These are phyloP conservation scores for Holocentrus rufus DNA, from an alignment of 2,797 vertebrate species.

Conservation along the genomic window DNA sequence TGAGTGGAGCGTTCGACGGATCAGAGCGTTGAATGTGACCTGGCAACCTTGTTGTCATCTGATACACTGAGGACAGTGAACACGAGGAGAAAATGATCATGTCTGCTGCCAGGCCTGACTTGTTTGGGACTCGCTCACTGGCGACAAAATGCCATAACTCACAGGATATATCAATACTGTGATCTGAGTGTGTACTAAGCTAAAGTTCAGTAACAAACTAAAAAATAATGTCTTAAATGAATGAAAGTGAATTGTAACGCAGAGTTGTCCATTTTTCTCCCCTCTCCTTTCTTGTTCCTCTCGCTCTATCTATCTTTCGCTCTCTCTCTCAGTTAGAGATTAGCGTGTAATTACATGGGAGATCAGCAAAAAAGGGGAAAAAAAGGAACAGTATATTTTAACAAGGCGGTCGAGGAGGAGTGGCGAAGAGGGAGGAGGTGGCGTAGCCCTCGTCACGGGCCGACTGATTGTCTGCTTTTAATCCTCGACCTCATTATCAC, in stretches of 20 bases:
- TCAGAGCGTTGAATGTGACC: too few relatives aligned
- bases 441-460: conserved; percentile 79
- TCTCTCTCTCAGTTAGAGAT: conserved; percentile 75
- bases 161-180: too few relatives aligned
- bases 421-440: conserved; percentile 53
- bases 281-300: neutral
- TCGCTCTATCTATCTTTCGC: conserved; percentile 13
- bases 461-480: conserved; percentile 93
- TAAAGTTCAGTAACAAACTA: conserved; percentile 1
- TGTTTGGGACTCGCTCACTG: too few relatives aligned
- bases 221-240: neutral
- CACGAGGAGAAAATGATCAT: too few relatives aligned
- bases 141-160: too few relatives aligned
- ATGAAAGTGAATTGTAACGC: neutral
- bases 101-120: too few relatives aligned
- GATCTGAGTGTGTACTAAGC: neutral
- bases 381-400: conserved; percentile 81
- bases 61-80: too few relatives aligned
- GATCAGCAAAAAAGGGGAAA: conserved; percentile 75
- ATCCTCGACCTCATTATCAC: conserved; percentile 99
- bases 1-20: too few relatives aligned
- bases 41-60: too few relatives aligned
- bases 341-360: conserved; percentile 81
- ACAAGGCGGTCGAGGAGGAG: conserved; percentile 77
- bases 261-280: conserved; percentile 6